Evolutionary conservation across 1,140 invertebrate genomes (phyloP), one percentile per base, ranked within the genome.

Genomic region (Proales similis): DNA sequence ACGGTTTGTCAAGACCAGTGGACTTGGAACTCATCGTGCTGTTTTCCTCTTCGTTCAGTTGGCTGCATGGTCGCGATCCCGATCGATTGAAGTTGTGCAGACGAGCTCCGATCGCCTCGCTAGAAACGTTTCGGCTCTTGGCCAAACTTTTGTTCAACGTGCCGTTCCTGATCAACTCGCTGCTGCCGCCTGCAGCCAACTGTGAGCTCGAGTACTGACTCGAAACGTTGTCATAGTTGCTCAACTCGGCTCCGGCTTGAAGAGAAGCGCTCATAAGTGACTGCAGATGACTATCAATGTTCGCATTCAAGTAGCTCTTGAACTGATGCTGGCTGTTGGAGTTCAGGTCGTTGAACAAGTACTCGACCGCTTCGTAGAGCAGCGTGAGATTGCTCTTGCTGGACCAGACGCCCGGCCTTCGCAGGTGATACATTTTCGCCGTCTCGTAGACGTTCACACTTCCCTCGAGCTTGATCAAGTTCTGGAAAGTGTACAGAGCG

Each of bases 371-470:
- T 24, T 57, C 51, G 17, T 57, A 57, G 20, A 57, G 12, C 9
- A 42, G 14, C 27, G 12, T 42, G 12, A 61, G 45, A 45, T 45
- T 45, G n/a, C 22, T 19, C 26, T 61, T 61, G 26, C 47, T 22
- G 6, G 9, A 19, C 53, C 53, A 61, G 6, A 61, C 26, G 20
- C 38, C 33, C 22, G 53, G 53, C 36, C 53, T 26, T 61, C 47
- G 45, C 4, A 45, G 6, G 36, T 61, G 53, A 43, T 45, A 61
- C 38, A 61, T 43, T 38, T 61, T 61, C 2, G 53, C 53, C 24
- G 47, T 45, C 36, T 61, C 53, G 26, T 61, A 61, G 24, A 61
- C 53, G 36, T 61, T 61, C 9, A 29, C 32, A 27, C 38, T 61
- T 7, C 38, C 38, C 47, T 61, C 53, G n/a, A 45, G 17, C 24